Evolutionary conservation across 2,888 invertebrate genomes (phyloP).

Genomic region (Phytoseiulus persimilis): DNA sequence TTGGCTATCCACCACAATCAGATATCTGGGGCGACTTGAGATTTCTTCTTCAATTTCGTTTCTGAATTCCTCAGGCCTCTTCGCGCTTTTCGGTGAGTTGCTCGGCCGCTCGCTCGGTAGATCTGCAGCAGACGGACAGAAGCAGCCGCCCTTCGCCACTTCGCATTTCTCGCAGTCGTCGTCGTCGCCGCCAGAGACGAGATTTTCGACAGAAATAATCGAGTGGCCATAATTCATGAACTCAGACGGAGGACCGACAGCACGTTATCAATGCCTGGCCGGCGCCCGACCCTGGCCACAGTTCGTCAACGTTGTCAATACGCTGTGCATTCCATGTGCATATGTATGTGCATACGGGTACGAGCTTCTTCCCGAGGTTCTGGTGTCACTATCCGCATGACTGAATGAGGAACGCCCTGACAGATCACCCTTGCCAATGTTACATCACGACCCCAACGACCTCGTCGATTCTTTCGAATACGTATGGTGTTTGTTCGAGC

Average conservation of each 20-base stretch:
- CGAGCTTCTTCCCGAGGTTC: neutral
- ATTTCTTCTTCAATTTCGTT: neutral
- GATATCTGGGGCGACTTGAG: conserved; percentile 5
- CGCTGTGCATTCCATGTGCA: neutral
- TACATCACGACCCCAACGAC: neutral
- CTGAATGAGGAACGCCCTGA: neutral
- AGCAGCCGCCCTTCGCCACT: neutral
- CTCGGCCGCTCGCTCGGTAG: neutral
- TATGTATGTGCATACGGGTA: neutral
- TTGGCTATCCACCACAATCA: neutral
- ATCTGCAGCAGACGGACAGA: neutral
- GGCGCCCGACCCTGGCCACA: neutral
- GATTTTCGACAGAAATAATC: neutral
- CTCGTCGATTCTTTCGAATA: neutral
- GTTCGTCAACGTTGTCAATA: neutral
- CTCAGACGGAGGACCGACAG: neutral
- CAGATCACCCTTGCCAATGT: neutral
- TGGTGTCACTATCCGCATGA: neutral
- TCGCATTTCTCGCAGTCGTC: neutral
- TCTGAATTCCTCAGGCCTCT: neutral
- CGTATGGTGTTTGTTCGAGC: neutral
- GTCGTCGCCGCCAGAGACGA: neutral
- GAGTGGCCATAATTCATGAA: neutral
- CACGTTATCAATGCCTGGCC: neutral
- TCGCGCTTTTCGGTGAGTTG: neutral